phyloP scores from a whole-genome alignment of 2,888 invertebrate species.

The Rhimphoctona megacephalus region DNA sequence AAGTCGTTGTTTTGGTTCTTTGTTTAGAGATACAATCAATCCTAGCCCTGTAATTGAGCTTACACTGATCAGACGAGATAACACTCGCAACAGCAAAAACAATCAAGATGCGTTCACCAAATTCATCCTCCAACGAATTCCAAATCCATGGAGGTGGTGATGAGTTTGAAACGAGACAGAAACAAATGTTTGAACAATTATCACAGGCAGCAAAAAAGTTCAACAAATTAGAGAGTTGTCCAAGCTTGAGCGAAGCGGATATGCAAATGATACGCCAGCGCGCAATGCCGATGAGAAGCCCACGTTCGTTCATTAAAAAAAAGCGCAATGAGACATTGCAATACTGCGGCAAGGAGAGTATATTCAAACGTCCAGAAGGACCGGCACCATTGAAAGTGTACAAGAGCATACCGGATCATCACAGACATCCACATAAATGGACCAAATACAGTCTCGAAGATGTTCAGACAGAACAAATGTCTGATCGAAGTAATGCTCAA shows the following conservation, averaged over 20 bases:
- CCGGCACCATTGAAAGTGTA: slow-evolving; percentile 86
- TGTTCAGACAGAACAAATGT: slow-evolving; percentile 91
- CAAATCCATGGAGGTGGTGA: slow-evolving; percentile 77
- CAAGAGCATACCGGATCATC: slow-evolving; percentile 85
- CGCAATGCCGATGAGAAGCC: background rate
- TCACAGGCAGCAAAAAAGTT: slow-evolving; percentile 88
- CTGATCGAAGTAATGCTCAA: slow-evolving; percentile 91
- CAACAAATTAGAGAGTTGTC: slow-evolving; percentile 80
- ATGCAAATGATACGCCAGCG: slow-evolving; percentile 36
- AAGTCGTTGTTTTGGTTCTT: too few relatives aligned
- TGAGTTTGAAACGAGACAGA: slow-evolving; percentile 87
- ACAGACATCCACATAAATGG: slow-evolving; percentile 93
- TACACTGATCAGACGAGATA: background rate
- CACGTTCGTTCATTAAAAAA: slow-evolving; percentile 38
- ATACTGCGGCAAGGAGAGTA: slow-evolving; percentile 91
- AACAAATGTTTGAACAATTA: slow-evolving; percentile 89
- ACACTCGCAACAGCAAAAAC: background rate
- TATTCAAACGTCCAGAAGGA: slow-evolving; percentile 91
- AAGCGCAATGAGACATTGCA: slow-evolving; percentile 86
- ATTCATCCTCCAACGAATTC: slow-evolving; percentile 64
- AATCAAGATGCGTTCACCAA: slow-evolving; percentile 65
- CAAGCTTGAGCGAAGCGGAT: slow-evolving; percentile 56
- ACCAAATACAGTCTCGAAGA: slow-evolving; percentile 92
- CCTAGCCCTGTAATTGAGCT: background rate
- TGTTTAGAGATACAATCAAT: background rate